Percentiles rank a stretch among this genome's conserved stretches.
Evolutionary conservation across 2,888 invertebrate genomes (phyloP).

Genomic region (Prosopocoilus inquinatus): DNA sequence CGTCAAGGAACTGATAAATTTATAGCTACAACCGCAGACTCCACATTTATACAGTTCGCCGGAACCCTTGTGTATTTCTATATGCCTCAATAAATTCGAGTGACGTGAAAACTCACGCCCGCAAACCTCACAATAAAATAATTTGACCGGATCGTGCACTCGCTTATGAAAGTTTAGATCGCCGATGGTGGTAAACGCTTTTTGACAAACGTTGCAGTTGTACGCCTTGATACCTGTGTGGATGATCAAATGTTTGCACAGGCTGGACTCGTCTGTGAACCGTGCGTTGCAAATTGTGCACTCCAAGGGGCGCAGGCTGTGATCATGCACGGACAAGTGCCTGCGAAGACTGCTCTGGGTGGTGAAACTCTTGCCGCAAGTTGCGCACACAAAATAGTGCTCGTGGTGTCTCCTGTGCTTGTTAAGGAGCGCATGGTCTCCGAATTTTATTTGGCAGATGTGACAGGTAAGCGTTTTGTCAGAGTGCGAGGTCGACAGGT

Average conservation of each 20-base stretch:
- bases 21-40: conserved; percentile 44
- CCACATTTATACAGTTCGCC: conserved; percentile 35
- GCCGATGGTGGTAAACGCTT: conserved; percentile 46
- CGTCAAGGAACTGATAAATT: conserved; percentile 44
- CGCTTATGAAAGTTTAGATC: conserved; percentile 52
- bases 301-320: conserved; percentile 46
- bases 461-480: conserved; percentile 21
- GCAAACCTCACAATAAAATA: conserved; percentile 36
- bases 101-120: conserved; percentile 42
- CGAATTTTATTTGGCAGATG: conserved; percentile 8
- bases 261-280: conserved; percentile 48
- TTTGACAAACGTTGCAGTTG: conserved; percentile 49
- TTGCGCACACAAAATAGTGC: conserved; percentile 40
- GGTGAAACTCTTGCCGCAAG: conserved; percentile 50
- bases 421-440: background rate
- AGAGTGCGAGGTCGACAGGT: conserved; percentile 20
- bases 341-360: conserved; percentile 48
- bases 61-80: conserved; percentile 39
- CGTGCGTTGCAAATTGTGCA: conserved; percentile 50
- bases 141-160: conserved; percentile 38
- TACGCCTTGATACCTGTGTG: conserved; percentile 41
- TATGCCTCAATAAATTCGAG: conserved; percentile 42
- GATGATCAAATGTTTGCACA: conserved; percentile 50
- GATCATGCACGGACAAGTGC: conserved; percentile 49
- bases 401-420: conserved; percentile 6